Percentiles rank a stretch among this genome's conserved stretches.
Evolutionary conservation across 2,113 vertebrate species (phyloP).

Genomic region (Typhlomys cinereus): DNA sequence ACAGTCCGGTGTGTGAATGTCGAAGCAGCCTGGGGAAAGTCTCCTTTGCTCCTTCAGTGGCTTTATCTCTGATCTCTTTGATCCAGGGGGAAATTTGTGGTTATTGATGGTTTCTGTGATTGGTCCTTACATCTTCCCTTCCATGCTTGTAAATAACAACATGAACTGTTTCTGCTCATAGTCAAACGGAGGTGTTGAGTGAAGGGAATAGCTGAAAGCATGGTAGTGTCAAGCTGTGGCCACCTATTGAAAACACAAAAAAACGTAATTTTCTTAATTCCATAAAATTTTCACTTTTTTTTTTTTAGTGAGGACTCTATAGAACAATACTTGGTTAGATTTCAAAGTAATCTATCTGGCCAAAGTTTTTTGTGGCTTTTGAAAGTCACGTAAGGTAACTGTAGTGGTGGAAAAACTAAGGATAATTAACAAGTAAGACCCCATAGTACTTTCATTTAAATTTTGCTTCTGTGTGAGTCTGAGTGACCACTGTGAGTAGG

Average conservation of each 20-base stretch:
- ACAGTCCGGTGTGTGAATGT: not conserved
- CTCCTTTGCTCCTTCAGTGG: not conserved
- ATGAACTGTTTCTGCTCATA: not conserved
- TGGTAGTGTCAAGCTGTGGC: not conserved
- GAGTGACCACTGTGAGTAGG: not conserved
- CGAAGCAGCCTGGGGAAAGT: not conserved
- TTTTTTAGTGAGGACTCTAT: not conserved
- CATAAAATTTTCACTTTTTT: not conserved
- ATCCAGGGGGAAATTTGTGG: constrained; percentile 49
- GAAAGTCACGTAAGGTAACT: not conserved
- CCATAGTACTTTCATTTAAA: not conserved
- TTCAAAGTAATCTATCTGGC: not conserved
- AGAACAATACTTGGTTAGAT: not conserved
- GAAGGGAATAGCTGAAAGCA: not conserved
- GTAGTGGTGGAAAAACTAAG: too few species aligned
- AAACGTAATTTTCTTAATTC: not conserved
- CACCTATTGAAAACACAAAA: not conserved
- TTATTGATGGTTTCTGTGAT: constrained; percentile 45
- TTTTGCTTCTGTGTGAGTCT: not conserved
- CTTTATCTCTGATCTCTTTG: constrained; percentile 66
- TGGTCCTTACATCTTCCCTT: not conserved
- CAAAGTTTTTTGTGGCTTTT: not conserved
- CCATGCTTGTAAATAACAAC: constrained; percentile 42
- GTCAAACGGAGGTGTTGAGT: not conserved
- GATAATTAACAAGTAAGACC: not conserved